These are phyloP conservation scores for Serranus cabrilla DNA, from an alignment of 2,797 vertebrate genomes.

Conservation along the genomic window DNA sequence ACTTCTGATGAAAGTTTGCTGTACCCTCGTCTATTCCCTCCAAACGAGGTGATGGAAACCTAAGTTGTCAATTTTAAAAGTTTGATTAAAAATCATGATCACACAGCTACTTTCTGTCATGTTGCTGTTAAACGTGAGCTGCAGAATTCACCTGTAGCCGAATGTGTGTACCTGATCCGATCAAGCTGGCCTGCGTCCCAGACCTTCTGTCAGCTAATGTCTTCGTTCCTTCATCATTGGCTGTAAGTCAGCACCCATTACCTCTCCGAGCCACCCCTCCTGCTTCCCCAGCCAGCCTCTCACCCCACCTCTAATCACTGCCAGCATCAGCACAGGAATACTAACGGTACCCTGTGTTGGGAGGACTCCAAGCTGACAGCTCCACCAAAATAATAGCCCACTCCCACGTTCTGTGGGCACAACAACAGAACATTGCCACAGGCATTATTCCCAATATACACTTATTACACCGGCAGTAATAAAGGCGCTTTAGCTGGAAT, in stretches of 20 bases:
- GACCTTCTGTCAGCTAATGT: constrained; percentile 53
- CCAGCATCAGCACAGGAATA: constrained; percentile 55
- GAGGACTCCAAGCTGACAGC: constrained; percentile 36
- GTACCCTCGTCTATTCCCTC: too few relatives aligned
- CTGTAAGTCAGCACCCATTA: constrained; percentile 66
- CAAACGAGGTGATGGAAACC: too few relatives aligned
- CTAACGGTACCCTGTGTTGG: constrained; percentile 42
- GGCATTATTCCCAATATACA: constrained; percentile 28
- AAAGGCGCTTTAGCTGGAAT: constrained; percentile 43
- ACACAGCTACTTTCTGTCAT: background rate
- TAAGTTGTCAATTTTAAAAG: too few relatives aligned
- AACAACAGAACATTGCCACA: background rate
- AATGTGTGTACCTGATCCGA: constrained; percentile 4
- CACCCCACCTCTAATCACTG: constrained; percentile 45
- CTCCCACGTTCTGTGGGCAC: constrained; percentile 27
- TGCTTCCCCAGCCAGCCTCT: constrained; percentile 20
- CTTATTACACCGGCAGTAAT: constrained; percentile 47
- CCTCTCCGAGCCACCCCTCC: constrained; percentile 37
- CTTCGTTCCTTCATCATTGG: constrained; percentile 58
- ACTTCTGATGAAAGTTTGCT: too few relatives aligned
- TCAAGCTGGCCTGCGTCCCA: constrained; percentile 47
- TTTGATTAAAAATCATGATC: too few relatives aligned
- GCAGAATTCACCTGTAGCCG: constrained; percentile 7
- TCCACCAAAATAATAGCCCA: constrained; percentile 51
- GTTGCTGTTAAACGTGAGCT: background rate